phyloP scores from a whole-genome alignment of 1,140 invertebrate genomes.

The Drosophila carrolli region DNA sequence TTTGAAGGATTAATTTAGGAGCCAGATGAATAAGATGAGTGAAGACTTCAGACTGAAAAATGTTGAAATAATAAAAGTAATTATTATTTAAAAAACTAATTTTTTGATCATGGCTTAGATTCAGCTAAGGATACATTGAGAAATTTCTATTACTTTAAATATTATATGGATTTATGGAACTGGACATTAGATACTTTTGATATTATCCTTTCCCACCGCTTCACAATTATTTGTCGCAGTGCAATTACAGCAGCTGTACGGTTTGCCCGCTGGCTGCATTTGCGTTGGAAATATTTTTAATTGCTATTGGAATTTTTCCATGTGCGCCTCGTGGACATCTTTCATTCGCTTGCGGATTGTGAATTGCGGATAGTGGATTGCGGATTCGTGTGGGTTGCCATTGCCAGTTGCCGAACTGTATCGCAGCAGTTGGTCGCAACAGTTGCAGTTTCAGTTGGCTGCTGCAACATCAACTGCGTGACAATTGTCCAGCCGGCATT shows the following conservation, averaged over 20 bases:
- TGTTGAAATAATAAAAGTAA: too few relatives aligned
- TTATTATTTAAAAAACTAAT: too few relatives aligned
- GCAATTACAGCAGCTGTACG: constrained; percentile 35
- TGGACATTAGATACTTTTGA: too few relatives aligned
- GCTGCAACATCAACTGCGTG: constrained; percentile 42
- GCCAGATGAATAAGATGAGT: too few relatives aligned
- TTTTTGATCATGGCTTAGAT: too few relatives aligned
- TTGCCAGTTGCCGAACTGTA: constrained; percentile 67
- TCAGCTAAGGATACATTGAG: too few relatives aligned
- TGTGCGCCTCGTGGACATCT: constrained; percentile 75
- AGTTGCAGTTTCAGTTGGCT: constrained; percentile 35
- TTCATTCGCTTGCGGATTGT: constrained; percentile 53
- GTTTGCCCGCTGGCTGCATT: constrained; percentile 53
- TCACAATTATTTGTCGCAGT: constrained; percentile 27
- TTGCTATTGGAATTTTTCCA: constrained; percentile 76
- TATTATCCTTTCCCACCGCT: not conserved
- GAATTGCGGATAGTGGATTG: constrained; percentile 10
- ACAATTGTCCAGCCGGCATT: constrained; percentile 32
- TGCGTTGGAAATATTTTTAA: constrained; percentile 83
- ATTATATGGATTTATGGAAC: too few relatives aligned
- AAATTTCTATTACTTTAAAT: too few relatives aligned
- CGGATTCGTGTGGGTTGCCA: constrained; percentile 66
- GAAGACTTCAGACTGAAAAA: too few relatives aligned
- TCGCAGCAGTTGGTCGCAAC: constrained; percentile 46
- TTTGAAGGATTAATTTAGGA: not conserved